Conservation (phyloP, 2,113 vertebrate genomes). For the Aplodontia rufa region DNA sequence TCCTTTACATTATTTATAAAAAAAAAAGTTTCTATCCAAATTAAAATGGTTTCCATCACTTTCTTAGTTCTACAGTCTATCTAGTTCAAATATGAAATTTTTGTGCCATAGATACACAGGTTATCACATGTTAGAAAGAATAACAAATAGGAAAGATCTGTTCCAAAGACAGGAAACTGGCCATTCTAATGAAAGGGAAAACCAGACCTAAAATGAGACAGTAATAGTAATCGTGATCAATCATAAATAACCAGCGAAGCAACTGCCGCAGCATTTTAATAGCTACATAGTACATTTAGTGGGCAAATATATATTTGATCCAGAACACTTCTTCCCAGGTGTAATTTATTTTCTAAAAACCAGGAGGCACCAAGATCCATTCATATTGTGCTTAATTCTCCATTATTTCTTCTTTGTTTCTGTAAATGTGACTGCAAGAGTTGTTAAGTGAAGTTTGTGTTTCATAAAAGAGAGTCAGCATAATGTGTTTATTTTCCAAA, state of each 20-base stretch:
- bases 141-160: background rate
- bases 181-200: background rate
- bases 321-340: background rate
- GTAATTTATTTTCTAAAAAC: constrained; percentile 4
- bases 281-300: background rate
- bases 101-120: background rate
- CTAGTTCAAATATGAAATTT: background rate
- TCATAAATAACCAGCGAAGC: background rate
- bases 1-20: background rate
- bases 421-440: background rate
- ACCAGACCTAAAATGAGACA: background rate
- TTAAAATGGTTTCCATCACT: constrained; percentile 8
- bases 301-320: constrained; percentile 22
- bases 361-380: background rate
- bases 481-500: background rate
- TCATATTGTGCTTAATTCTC: background rate
- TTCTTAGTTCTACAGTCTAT: background rate
- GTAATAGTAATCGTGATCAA: background rate
- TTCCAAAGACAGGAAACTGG: constrained; percentile 21
- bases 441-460: constrained; percentile 41
- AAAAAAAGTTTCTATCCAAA: background rate
- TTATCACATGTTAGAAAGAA: constrained; percentile 33
- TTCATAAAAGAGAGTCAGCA: background rate
- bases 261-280: background rate
- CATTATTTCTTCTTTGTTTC: constrained; percentile 12